These are phyloP conservation scores for human DNA, from an alignment of 2,113 vertebrate species.

Conservation along the genomic window DNA sequence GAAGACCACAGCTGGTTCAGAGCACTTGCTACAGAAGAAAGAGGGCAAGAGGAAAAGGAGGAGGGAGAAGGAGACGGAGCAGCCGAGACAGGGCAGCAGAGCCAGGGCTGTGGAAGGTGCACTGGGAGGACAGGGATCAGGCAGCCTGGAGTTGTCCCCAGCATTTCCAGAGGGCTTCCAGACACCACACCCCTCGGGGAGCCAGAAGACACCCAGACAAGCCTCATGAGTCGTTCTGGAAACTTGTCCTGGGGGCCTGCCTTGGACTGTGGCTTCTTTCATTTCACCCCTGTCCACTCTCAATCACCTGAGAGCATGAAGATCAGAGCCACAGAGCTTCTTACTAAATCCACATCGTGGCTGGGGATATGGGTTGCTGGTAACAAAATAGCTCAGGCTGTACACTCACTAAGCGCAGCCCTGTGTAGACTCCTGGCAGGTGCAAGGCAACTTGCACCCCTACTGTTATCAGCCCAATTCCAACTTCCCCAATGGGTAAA, in stretches of 20 bases:
- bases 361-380: background rate
- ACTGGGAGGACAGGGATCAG: background rate
- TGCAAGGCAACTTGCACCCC: rapidly evolving
- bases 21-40: background rate
- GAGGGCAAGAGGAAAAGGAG: no score
- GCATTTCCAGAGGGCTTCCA: background rate
- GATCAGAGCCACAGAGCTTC: background rate
- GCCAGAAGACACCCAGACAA: background rate
- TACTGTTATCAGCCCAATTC: background rate
- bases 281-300: background rate
- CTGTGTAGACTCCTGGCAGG: rapidly evolving
- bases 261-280: no score
- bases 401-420: rapidly evolving
- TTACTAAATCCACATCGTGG: background rate
- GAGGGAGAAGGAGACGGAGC: rapidly evolving
- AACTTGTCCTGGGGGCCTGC: background rate
- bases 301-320: no score
- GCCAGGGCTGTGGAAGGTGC: background rate
- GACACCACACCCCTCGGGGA: rapidly evolving
- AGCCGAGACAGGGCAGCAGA: no score
- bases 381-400: rapidly evolving
- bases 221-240: background rate
- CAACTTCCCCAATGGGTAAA: background rate
- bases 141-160: background rate
- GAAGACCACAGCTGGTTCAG: background rate